These are phyloP conservation scores for Meandrusa payeni DNA, from an alignment of 2,888 invertebrate species.

Conservation along the genomic window DNA sequence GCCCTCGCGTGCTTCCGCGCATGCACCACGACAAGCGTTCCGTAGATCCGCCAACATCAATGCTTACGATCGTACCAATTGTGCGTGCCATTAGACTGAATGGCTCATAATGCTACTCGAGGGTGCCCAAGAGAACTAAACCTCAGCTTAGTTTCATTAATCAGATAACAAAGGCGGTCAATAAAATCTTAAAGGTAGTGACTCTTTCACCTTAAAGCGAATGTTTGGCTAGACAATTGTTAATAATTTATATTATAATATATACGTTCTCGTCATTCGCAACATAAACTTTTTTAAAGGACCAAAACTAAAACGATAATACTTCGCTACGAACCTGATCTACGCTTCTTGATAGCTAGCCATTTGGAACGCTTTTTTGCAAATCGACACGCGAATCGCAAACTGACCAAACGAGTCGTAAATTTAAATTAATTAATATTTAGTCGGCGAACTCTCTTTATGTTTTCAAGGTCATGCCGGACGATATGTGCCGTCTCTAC, in stretches of 20 bases:
- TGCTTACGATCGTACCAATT: background rate
- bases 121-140: too few relatives aligned
- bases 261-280: too few relatives aligned
- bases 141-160: too few relatives aligned
- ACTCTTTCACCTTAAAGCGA: too few relatives aligned
- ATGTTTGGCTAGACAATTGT: too few relatives aligned
- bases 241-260: too few relatives aligned
- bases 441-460: slow-evolving; percentile 64
- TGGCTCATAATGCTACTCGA: too few relatives aligned
- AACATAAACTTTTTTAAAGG: too few relatives aligned
- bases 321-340: background rate
- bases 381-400: slow-evolving; percentile 56
- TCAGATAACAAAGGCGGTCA: too few relatives aligned
- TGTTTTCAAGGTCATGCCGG: slow-evolving; percentile 53
- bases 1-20: slow-evolving; percentile 61
- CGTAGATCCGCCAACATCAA: slow-evolving; percentile 53
- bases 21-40: slow-evolving; percentile 50
- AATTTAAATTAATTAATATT: slow-evolving; percentile 66
- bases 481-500: slow-evolving; percentile 37
- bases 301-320: too few relatives aligned
- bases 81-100: slow-evolving; percentile 14
- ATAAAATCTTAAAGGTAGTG: too few relatives aligned
- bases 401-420: slow-evolving; percentile 68
- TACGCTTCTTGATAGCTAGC: slow-evolving; percentile 30
- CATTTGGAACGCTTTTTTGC: slow-evolving; percentile 37